Evolutionary conservation across 2,888 invertebrate species (phyloP).

Genomic region (Cartodere bifasciata): DNA sequence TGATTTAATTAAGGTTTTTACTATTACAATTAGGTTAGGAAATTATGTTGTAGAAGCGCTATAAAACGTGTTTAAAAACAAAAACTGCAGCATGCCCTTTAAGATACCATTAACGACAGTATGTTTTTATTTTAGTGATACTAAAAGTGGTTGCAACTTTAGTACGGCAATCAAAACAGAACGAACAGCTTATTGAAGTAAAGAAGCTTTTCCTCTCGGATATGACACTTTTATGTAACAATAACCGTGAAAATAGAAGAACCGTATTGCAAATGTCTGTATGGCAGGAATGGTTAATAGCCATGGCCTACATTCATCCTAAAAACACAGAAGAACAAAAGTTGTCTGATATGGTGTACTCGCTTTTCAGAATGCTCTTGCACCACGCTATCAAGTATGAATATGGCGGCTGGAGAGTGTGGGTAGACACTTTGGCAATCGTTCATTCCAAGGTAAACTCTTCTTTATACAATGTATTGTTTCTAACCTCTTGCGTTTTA

Average conservation of each 20-base stretch:
- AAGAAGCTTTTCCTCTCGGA: conserved; percentile 95
- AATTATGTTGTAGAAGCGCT: too few species aligned
- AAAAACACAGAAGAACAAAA: conserved; percentile 90
- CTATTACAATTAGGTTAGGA: too few species aligned
- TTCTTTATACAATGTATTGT: too few species aligned
- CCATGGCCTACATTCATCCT: conserved; percentile 96
- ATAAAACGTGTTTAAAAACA: too few species aligned
- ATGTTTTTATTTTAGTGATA: conserved; percentile 63
- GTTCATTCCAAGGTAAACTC: conserved; percentile 97
- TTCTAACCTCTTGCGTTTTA: conserved; percentile 34
- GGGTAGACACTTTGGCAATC: conserved; percentile 99
- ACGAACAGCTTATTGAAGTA: conserved; percentile 79
- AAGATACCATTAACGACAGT: too few species aligned
- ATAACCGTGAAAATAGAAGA: conserved; percentile 91
- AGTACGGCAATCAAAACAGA: conserved; percentile 92
- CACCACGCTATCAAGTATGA: conserved; percentile 99
- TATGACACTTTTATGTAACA: conserved; percentile 95
- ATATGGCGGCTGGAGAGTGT: conserved; percentile 99
- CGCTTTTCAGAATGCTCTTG: conserved; percentile 90
- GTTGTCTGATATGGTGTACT: conserved; percentile 96
- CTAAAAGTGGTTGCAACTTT: conserved; percentile 96
- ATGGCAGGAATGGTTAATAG: conserved; percentile 99
- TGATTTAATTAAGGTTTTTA: conserved; percentile 1
- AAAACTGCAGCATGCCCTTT: too few species aligned
- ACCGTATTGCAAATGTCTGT: conserved; percentile 99